Base-by-base conservation (phyloP, 2,113 vertebrate species). In the Megaceryle maxima region DNA sequence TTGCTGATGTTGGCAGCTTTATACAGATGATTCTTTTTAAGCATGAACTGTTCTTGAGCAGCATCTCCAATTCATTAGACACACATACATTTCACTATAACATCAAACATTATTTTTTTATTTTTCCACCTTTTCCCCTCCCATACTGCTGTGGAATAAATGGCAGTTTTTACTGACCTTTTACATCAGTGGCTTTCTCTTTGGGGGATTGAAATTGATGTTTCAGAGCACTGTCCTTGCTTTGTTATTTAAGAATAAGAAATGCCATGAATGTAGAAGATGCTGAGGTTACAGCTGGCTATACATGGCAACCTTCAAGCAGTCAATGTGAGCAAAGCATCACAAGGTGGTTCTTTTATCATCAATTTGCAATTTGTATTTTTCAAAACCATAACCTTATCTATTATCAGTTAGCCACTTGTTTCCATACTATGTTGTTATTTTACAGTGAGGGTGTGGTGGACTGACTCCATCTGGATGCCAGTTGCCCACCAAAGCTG, bases 131-230 rank as follows among this genome's bases (percentile, higher is more conserved):
- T 63, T 64, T 53, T 48, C 31, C 31, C 31, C 39, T 48, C 21
- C 18, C 29, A 59, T 53, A 26, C 11, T 74, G 43, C 31, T 63
- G 46, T 24, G 60, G 67, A 93, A 51, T 33, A 74, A 92, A 78
- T 37, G n/a, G 48, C 64, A 56, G 51, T 6, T 88, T 89, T 87
- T 80, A 92, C 51, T 81, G 91, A 94, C 82, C 90, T 93, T 83
- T 78, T 85, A 64, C 59, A 93, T 83, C 76, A 94, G 72, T 68
- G 83, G 56, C 14, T 94, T 91, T 96, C 82, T 88, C 85, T 90
- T 79, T 73, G 29, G 73, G 85, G 89, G 68, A 93, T 66, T 96
- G 85, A 86, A 96, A 96, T 90, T 88, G 91, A 94, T 90, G 77
- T 95, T 96, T 91, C 85, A 84, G 62, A 88, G 66, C 46, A 59